phyloP scores from a whole-genome alignment of 2,888 invertebrate species.

The Drosophila fulvimacula region DNA sequence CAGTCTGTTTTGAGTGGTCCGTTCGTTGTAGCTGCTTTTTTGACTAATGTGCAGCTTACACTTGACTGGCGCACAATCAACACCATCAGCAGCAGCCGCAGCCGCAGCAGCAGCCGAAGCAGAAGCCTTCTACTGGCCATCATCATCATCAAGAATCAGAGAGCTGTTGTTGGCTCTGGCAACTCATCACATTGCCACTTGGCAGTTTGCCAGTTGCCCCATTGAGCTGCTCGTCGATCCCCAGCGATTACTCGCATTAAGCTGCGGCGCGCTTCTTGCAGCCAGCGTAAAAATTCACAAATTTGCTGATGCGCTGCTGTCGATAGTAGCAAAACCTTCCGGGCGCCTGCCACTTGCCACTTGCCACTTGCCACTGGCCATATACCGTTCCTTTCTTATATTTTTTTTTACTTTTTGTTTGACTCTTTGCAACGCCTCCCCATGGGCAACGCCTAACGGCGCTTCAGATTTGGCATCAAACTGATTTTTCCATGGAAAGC shows the following conservation, averaged over 20 bases:
- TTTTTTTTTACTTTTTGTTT: slow-evolving; percentile 22
- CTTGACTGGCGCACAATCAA: slow-evolving; percentile 80
- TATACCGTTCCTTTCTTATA: slow-evolving; percentile 43
- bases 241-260: slow-evolving; percentile 71
- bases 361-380: slow-evolving; percentile 38
- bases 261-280: slow-evolving; percentile 58
- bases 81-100: slow-evolving; percentile 68
- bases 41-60: slow-evolving; percentile 81
- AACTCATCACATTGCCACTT: slow-evolving; percentile 69
- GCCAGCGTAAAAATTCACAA: slow-evolving; percentile 78
- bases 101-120: slow-evolving; percentile 26
- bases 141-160: slow-evolving; percentile 42
- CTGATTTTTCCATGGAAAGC: slow-evolving; percentile 59
- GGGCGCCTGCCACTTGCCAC: slow-evolving; percentile 37
- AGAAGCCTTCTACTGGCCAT: slow-evolving; percentile 34
- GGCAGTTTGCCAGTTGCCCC: slow-evolving; percentile 44
- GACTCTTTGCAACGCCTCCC: slow-evolving; percentile 44
- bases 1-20: slow-evolving; percentile 1
- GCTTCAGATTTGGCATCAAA: slow-evolving; percentile 68
- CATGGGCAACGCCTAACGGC: slow-evolving; percentile 56
- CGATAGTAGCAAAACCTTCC: slow-evolving; percentile 50
- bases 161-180: slow-evolving; percentile 30
- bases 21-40: slow-evolving; percentile 47
- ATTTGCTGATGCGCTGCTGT: slow-evolving; percentile 69
- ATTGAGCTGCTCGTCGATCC: slow-evolving; percentile 34